Percentiles rank a stretch among this genome's conserved stretches.
Evolutionary conservation across 35 echinoderm and acorn worm genomes (phyloP).

Genomic region (Apostichopus japonicus): DNA sequence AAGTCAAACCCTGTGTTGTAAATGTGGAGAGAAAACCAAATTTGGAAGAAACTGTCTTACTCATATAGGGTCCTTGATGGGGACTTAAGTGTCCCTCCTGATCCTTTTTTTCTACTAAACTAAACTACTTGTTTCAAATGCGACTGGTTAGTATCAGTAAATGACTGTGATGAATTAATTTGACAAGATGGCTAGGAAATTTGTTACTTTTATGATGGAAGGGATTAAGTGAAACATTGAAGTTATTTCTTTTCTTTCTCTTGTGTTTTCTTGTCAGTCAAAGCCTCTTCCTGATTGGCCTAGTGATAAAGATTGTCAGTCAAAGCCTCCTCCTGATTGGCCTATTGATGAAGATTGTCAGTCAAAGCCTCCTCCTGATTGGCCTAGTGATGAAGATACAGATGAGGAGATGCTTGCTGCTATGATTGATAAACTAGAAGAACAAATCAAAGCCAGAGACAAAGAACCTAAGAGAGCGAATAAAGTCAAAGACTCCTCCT

Average conservation of each 20-base stretch:
- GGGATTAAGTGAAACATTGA: too few species aligned
- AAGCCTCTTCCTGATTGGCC: background rate
- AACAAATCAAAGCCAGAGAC: conserved; percentile 20
- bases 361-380: conserved; percentile 1
- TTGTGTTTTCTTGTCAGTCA: background rate
- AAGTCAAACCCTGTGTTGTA: too few species aligned
- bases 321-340: background rate
- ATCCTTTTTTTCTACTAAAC: too few species aligned
- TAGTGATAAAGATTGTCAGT: background rate
- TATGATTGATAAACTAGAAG: conserved; percentile 44
- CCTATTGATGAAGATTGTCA: background rate
- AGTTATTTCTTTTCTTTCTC: background rate
- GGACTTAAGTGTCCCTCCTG: too few species aligned
- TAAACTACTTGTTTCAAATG: too few species aligned
- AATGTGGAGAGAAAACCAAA: background rate
- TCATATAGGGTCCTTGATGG: too few species aligned
- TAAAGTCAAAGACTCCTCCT: background rate
- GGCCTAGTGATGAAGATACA: conserved; percentile 49
- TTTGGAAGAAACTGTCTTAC: too few species aligned
- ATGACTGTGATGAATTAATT: too few species aligned
- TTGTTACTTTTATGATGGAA: too few species aligned
- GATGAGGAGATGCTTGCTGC: conserved; percentile 44
- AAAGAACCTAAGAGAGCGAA: background rate
- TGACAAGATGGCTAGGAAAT: too few species aligned
- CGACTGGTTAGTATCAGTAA: too few species aligned